Conservation (phyloP, 2,113 vertebrate genomes). For the Eulemur macaco region DNA sequence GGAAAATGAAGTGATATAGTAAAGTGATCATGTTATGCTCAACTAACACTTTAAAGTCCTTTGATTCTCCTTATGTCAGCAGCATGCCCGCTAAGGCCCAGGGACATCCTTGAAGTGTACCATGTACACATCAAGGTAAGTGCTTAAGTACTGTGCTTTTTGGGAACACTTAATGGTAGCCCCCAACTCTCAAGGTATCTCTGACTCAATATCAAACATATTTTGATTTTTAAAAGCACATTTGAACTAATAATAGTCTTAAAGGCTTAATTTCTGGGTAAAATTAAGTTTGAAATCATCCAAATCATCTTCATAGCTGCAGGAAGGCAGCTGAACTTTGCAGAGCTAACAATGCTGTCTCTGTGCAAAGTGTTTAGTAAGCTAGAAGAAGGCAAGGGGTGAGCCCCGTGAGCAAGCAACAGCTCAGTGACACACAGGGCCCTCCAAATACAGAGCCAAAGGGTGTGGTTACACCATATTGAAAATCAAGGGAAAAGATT, state of each 20-base stretch:
- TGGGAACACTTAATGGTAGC: not conserved
- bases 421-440: not conserved
- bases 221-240: not conserved
- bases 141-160: not conserved
- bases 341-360: not conserved
- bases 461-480: not conserved
- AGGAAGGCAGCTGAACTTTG: not conserved
- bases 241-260: not conserved
- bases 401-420: not conserved
- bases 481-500: not conserved
- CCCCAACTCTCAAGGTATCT: not conserved
- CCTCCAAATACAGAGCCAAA: not conserved
- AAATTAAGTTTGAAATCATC: not conserved
- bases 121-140: not conserved
- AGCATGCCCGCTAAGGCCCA: not conserved
- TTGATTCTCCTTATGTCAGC: not conserved
- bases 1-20: not conserved
- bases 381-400: not conserved
- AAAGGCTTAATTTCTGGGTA: not conserved
- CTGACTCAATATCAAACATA: not conserved
- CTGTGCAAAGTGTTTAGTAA: not conserved
- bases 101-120: too few relatives aligned
- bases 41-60: not conserved
- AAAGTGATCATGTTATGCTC: not conserved
- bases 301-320: not conserved